These are phyloP conservation scores for Stenurella melanura DNA, from an alignment of 2,888 invertebrate genomes.

Conservation along the genomic window DNA sequence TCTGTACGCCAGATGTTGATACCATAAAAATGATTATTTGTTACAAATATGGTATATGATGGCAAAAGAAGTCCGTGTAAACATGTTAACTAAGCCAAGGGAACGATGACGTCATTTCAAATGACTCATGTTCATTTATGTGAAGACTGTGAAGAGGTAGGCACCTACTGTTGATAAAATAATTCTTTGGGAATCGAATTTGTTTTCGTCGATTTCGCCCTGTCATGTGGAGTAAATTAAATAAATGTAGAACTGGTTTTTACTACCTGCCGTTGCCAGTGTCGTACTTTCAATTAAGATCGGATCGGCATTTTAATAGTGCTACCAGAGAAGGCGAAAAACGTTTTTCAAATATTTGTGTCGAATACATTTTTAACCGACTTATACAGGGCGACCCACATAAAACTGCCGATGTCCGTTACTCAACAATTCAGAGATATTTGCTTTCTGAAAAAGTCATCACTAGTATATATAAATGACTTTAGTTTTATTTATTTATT, in stretches of 20 bases:
- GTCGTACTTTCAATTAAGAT: background rate
- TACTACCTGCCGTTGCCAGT: background rate
- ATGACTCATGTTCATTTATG: constrained; percentile 4
- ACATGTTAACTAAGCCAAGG: constrained; percentile 36
- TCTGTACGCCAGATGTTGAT: constrained; percentile 36
- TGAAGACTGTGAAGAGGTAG: background rate
- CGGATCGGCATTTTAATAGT: too few species aligned
- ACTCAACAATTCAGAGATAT: too few species aligned
- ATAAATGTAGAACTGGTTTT: background rate
- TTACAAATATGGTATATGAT: constrained; percentile 35
- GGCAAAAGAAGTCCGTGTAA: constrained; percentile 8
- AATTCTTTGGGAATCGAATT: background rate
- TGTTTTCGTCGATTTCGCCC: background rate
- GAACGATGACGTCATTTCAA: constrained; percentile 8
- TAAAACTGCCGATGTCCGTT: too few species aligned
- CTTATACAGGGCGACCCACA: too few species aligned
- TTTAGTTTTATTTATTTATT: too few species aligned
- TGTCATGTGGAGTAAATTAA: background rate
- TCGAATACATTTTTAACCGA: too few species aligned
- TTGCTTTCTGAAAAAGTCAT: too few species aligned
- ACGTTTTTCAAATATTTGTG: too few species aligned
- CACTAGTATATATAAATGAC: too few species aligned
- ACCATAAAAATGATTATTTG: constrained; percentile 28
- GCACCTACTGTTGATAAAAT: background rate
- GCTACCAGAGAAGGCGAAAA: too few species aligned